Evolutionary conservation across 2,113 vertebrate species (phyloP).

Genomic region (Dasypus novemcinctus): DNA sequence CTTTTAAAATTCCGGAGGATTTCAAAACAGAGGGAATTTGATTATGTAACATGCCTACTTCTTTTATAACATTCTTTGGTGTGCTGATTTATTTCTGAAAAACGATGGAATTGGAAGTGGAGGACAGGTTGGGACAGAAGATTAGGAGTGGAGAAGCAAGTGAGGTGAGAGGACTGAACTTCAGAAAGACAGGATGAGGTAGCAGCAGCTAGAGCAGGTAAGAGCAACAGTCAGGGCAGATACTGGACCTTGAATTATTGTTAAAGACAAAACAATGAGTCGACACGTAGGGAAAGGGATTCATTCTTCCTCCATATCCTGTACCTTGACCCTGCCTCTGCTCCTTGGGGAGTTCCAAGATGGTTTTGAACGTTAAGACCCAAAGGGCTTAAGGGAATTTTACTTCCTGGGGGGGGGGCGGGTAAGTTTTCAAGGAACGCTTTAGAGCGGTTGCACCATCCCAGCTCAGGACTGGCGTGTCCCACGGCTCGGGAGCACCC

Average conservation of each 20-base stretch:
- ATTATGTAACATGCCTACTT: fast-evolving
- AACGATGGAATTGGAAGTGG: fast-evolving
- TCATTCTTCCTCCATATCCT: fast-evolving
- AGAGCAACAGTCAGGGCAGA: fast-evolving
- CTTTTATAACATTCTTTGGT: not conserved
- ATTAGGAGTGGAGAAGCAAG: fast-evolving
- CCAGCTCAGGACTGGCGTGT: fast-evolving
- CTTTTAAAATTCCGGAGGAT: fast-evolving
- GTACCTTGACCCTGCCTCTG: not conserved
- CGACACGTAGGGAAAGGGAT: fast-evolving
- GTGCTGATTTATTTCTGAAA: not conserved
- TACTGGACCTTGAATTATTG: fast-evolving
- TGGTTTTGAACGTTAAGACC: fast-evolving
- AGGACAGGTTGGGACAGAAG: not conserved
- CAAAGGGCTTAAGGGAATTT: not conserved
- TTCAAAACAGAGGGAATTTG: not conserved
- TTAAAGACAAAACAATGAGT: fast-evolving
- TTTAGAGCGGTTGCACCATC: not conserved
- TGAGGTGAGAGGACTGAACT: not conserved
- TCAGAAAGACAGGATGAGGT: not conserved
- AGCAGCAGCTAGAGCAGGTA: fast-evolving
- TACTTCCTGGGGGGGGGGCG: fast-evolving
- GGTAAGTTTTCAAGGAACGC: not conserved
- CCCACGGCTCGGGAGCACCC: fast-evolving
- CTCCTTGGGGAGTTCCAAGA: not conserved